A percentile compares a stretch with the other conserved stretches of the same genome.
These are phyloP conservation scores for Eulithis prunata DNA, from an alignment of 2,888 invertebrate species.

Conservation along the genomic window DNA sequence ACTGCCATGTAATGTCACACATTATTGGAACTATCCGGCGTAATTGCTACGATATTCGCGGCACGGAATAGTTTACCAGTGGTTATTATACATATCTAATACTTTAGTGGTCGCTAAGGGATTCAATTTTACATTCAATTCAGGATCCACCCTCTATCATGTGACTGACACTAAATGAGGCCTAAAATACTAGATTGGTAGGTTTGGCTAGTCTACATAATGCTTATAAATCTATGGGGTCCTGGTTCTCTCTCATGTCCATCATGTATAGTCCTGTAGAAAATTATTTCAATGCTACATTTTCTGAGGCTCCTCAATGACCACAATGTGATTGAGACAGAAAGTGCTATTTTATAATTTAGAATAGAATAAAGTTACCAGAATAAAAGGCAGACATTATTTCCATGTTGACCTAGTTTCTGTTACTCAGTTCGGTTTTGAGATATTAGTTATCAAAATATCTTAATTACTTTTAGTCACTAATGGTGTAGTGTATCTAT, in stretches of 20 bases:
- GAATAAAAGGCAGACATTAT: not conserved
- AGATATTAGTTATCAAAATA: too few relatives aligned
- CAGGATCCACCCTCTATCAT: conserved; percentile 53
- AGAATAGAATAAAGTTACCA: not conserved
- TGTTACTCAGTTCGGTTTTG: too few relatives aligned
- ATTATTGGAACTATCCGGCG: conserved; percentile 39
- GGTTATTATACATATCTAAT: not conserved
- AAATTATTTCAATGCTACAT: not conserved
- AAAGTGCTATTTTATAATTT: too few relatives aligned
- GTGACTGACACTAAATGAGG: conserved; percentile 46
- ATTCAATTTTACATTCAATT: conserved; percentile 4
- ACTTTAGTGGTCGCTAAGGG: not conserved
- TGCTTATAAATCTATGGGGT: not conserved
- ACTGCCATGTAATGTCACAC: conserved; percentile 54
- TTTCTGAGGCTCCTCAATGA: not conserved
- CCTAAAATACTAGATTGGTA: not conserved
- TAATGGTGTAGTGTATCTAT: not conserved
- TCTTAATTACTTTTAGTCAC: too few relatives aligned
- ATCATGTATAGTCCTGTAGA: not conserved
- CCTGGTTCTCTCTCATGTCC: not conserved
- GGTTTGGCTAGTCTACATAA: not conserved
- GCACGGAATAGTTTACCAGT: not conserved
- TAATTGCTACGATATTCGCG: conserved; percentile 18
- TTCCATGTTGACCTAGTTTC: not conserved
- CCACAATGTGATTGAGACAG: too few relatives aligned